These are phyloP conservation scores for Yoshiicerus persimilis DNA, from an alignment of 1,140 invertebrate genomes.

Conservation along the genomic window DNA sequence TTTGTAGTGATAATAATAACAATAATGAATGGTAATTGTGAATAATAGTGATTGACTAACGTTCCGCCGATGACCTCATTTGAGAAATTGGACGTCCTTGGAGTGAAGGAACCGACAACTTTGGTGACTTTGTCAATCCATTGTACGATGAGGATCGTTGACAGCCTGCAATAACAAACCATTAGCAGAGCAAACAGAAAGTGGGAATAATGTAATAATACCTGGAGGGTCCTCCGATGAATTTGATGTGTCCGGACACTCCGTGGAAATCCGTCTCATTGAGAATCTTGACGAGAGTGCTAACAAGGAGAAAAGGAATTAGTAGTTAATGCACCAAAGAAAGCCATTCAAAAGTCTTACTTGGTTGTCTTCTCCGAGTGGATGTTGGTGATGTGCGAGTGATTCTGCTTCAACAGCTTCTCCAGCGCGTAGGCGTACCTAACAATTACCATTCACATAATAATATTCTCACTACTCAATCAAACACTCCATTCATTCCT, in stretches of 20 bases:
- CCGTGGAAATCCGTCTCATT: conserved; percentile 69
- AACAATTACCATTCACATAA: too few species aligned
- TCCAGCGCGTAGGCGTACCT: conserved; percentile 75
- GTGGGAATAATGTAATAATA: not conserved
- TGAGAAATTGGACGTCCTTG: conserved; percentile 54
- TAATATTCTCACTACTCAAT: too few species aligned
- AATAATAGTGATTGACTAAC: conserved; percentile 34
- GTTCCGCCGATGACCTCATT: conserved; percentile 31
- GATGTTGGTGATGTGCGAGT: conserved; percentile 61
- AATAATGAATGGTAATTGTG: not conserved
- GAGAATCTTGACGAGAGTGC: conserved; percentile 57
- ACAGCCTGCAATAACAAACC: conserved; percentile 50
- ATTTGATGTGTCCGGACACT: conserved; percentile 74
- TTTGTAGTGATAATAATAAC: not conserved
- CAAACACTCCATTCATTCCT: too few species aligned
- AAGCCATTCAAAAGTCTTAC: conserved; percentile 54
- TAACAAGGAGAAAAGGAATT: conserved; percentile 41
- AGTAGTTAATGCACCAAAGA: not conserved
- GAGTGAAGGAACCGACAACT: conserved; percentile 67
- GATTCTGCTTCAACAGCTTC: conserved; percentile 62
- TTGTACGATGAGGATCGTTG: conserved; percentile 71
- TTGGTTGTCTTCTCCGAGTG: conserved; percentile 62
- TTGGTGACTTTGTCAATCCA: conserved; percentile 61
- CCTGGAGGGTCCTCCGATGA: conserved; percentile 67
- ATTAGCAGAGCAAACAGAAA: too few species aligned